A percentile compares a stretch with the other conserved stretches of the same genome.
These are phyloP conservation scores for Hyles vespertilio DNA, from an alignment of 1,140 invertebrate genomes.

Conservation along the genomic window DNA sequence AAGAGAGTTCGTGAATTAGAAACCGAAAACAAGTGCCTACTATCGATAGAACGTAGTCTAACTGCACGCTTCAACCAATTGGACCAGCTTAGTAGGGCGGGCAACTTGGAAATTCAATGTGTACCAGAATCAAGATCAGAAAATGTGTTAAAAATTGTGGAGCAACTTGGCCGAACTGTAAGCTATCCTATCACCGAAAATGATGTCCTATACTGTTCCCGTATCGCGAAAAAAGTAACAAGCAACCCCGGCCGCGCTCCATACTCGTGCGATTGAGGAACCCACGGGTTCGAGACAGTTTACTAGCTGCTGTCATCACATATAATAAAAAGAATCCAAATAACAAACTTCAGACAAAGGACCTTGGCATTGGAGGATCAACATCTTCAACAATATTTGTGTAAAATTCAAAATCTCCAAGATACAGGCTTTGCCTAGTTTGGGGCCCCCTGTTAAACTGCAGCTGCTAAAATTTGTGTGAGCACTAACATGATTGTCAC, in stretches of 20 bases:
- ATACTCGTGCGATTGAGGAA: background rate
- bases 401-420: too few relatives aligned
- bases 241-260: background rate
- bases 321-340: background rate
- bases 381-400: background rate
- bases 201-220: background rate
- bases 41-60: background rate
- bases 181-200: background rate
- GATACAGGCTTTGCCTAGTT: too few relatives aligned
- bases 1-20: too few relatives aligned
- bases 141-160: conserved; percentile 1
- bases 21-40: background rate
- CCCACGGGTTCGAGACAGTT: background rate
- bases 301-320: conserved; percentile 1
- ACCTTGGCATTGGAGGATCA: background rate
- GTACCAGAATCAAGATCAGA: conserved; percentile 4
- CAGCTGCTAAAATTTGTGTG: too few relatives aligned
- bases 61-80: background rate
- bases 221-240: background rate
- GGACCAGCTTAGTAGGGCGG: background rate
- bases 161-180: background rate
- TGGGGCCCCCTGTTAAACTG: too few relatives aligned
- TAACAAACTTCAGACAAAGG: background rate
- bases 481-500: too few relatives aligned
- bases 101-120: conserved; percentile 2